A percentile compares a stretch with the other conserved stretches of the same genome.
Conservation (phyloP, 2,888 invertebrate species). For the Crossocerus cetratus region DNA sequence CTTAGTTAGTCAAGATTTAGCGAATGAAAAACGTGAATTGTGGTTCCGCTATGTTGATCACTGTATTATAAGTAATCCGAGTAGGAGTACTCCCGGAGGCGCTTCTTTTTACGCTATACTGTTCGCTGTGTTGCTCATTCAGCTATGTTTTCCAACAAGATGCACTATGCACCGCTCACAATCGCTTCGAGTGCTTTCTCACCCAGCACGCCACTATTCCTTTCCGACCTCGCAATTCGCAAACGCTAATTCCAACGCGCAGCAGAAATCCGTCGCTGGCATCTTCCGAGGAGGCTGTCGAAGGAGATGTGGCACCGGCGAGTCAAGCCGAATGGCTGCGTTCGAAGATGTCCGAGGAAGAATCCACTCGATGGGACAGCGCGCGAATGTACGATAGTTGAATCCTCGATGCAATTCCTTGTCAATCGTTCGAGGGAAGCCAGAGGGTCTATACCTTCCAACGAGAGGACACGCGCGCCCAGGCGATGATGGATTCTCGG, state of each 20-base stretch:
- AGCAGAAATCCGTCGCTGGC: not conserved
- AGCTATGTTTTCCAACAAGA: not conserved
- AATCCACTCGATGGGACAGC: not conserved
- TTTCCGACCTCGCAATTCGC: not conserved
- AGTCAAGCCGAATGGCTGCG: too few species aligned
- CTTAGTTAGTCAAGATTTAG: slow-evolving; percentile 60
- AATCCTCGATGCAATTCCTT: not conserved
- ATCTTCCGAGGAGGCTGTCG: not conserved
- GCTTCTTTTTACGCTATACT: slow-evolving; percentile 38
- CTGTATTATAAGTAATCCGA: slow-evolving; percentile 37
- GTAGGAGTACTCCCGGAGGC: slow-evolving; percentile 11
- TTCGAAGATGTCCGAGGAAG: too few species aligned
- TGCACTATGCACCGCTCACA: not conserved
- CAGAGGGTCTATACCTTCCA: too few species aligned
- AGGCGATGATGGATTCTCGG: not conserved
- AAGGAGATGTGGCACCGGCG: not conserved
- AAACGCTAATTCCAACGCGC: not conserved
- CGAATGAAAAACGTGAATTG: slow-evolving; percentile 39
- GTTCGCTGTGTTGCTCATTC: slow-evolving; percentile 20
- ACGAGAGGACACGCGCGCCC: not conserved
- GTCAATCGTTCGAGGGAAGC: too few species aligned
- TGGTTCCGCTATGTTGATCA: slow-evolving; percentile 49
- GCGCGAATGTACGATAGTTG: not conserved
- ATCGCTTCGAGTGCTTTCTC: not conserved
- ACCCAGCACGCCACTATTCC: not conserved